phyloP scores from a whole-genome alignment of 1,140 invertebrate genomes.

The Phymastichus coffea region DNA sequence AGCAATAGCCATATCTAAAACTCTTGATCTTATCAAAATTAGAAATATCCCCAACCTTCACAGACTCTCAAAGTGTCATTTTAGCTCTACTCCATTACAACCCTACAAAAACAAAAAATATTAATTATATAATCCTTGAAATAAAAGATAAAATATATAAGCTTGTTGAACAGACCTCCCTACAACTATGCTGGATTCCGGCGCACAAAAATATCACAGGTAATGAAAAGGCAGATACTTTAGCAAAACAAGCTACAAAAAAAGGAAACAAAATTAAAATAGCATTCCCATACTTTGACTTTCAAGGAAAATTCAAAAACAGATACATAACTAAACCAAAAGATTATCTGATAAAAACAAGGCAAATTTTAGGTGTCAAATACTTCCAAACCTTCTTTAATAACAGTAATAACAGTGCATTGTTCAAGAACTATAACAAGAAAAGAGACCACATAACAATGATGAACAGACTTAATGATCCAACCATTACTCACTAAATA shows the following conservation, averaged over 20 bases:
- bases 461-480: neutral
- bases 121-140: neutral
- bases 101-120: no score
- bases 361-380: neutral
- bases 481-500: neutral
- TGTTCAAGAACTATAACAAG: neutral
- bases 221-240: neutral
- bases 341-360: neutral
- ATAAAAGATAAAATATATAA: neutral
- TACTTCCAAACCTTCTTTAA: no score
- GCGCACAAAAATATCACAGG: neutral
- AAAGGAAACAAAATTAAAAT: neutral
- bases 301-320: neutral
- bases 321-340: neutral
- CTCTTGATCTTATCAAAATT: neutral
- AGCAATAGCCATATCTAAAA: neutral
- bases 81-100: no score
- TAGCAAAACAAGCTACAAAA: conserved; percentile 4
- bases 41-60: no score
- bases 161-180: neutral
- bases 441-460: neutral
- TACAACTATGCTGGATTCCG: neutral
- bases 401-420: neutral
- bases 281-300: neutral
- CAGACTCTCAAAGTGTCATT: neutral